Evolutionary conservation across 2,797 vertebrate species (phyloP).

Genomic region (Sebastes itinus): DNA sequence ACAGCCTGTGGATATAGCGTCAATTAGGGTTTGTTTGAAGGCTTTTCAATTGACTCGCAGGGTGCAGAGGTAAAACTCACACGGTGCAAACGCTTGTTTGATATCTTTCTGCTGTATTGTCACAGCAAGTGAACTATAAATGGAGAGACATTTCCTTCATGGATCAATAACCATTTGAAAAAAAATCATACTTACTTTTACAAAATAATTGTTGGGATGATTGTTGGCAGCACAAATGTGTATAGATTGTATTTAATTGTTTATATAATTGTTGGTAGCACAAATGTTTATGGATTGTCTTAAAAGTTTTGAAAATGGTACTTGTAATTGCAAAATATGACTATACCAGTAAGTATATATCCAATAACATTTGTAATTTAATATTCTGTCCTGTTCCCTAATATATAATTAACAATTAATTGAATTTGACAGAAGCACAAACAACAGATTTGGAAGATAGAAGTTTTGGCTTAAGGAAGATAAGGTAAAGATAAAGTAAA

Average conservation of each 20-base stretch:
- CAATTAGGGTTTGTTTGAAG: constrained; percentile 64
- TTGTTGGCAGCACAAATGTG: no score
- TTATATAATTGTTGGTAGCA: no score
- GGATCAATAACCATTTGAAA: constrained; percentile 10
- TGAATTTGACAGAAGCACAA: neutral
- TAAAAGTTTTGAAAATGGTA: neutral
- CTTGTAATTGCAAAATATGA: neutral
- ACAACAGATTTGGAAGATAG: neutral
- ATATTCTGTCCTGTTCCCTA: neutral
- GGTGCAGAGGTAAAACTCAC: constrained; percentile 42
- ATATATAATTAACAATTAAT: neutral
- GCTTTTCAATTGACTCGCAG: constrained; percentile 58
- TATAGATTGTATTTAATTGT: no score
- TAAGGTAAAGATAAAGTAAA: neutral
- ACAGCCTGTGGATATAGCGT: constrained; percentile 60
- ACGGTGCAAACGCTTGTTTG: constrained; percentile 34
- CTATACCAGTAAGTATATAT: neutral
- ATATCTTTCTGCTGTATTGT: constrained; percentile 50
- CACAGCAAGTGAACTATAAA: constrained; percentile 34
- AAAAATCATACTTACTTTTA: neutral
- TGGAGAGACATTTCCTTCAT: constrained; percentile 7
- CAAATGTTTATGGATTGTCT: no score
- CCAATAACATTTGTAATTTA: neutral
- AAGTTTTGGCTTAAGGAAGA: neutral
- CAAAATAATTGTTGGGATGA: neutral